Evolutionary conservation across 2,797 vertebrate species (phyloP).

Genomic region (Gadopsis marmoratus): DNA sequence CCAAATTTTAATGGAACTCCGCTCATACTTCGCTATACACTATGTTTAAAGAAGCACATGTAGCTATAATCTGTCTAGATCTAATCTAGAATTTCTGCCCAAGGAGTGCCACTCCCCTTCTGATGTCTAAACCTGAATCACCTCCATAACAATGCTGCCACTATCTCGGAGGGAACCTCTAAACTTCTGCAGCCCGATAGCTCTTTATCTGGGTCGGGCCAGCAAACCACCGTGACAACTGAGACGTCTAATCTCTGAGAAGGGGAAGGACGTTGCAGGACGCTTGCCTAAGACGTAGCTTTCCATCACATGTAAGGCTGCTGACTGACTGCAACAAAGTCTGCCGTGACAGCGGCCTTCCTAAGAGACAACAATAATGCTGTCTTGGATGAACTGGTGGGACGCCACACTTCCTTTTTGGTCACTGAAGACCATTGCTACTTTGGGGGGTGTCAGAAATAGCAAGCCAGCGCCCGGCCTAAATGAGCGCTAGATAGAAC

Average conservation of each 20-base stretch:
- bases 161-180: constrained; percentile 66
- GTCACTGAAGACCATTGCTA: constrained; percentile 32
- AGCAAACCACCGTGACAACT: constrained; percentile 65
- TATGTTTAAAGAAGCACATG: constrained; percentile 23
- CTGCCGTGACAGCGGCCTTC: constrained; percentile 49
- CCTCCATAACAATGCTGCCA: constrained; percentile 34
- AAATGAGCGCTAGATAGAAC: constrained; percentile 45
- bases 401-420: constrained; percentile 69
- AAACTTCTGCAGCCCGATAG: constrained; percentile 58
- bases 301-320: constrained; percentile 55
- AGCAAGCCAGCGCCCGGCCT: constrained; percentile 20
- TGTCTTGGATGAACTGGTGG: constrained; percentile 46
- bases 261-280: constrained; percentile 60
- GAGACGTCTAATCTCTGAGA: constrained; percentile 70
- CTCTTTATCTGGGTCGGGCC: constrained; percentile 68
- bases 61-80: constrained; percentile 25
- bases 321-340: constrained; percentile 41
- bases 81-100: constrained; percentile 25
- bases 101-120: constrained; percentile 25
- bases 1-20: constrained; percentile 7
- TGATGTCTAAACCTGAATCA: constrained; percentile 36
- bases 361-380: constrained; percentile 22
- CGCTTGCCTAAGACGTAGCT: constrained; percentile 42
- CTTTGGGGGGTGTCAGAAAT: constrained; percentile 49
- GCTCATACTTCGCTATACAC: not conserved